Evolutionary conservation across 2,797 vertebrate genomes (phyloP).

Genomic region (Momotus momota): DNA sequence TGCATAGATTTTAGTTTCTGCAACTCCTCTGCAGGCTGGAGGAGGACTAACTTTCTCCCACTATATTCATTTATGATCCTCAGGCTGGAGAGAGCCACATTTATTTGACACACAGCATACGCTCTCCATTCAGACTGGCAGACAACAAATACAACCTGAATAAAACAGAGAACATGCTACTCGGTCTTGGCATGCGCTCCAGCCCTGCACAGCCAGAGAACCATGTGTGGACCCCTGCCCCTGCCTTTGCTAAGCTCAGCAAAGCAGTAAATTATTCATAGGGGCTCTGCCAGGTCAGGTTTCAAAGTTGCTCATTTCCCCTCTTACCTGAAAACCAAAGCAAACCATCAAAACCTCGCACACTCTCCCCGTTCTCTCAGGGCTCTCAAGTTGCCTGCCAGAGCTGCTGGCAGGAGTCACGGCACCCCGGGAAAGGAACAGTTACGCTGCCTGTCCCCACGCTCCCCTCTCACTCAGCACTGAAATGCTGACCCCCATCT

Average conservation of each 20-base stretch:
- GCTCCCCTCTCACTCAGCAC: neutral
- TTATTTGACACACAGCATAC: neutral
- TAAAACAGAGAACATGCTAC: neutral
- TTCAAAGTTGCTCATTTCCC: conserved; percentile 42
- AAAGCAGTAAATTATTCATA: conserved; percentile 3
- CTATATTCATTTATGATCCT: neutral
- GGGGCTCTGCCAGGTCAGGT: neutral
- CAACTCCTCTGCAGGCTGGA: neutral
- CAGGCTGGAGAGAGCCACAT: neutral
- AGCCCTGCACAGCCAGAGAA: neutral
- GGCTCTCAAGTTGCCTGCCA: neutral
- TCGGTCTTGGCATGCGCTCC: neutral
- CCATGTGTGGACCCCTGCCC: neutral
- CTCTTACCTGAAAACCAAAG: conserved; percentile 4
- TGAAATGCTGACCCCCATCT: fast-evolving
- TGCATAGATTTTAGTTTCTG: neutral
- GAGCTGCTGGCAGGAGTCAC: neutral
- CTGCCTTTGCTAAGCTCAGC: neutral
- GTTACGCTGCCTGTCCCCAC: neutral
- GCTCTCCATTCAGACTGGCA: neutral
- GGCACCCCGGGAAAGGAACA: neutral
- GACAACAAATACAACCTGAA: neutral
- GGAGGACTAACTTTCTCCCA: neutral
- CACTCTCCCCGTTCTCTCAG: neutral
- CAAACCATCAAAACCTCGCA: neutral